Evolutionary conservation across 2,888 invertebrate genomes (phyloP).

Genomic region (Omphaloscelis lunosa): DNA sequence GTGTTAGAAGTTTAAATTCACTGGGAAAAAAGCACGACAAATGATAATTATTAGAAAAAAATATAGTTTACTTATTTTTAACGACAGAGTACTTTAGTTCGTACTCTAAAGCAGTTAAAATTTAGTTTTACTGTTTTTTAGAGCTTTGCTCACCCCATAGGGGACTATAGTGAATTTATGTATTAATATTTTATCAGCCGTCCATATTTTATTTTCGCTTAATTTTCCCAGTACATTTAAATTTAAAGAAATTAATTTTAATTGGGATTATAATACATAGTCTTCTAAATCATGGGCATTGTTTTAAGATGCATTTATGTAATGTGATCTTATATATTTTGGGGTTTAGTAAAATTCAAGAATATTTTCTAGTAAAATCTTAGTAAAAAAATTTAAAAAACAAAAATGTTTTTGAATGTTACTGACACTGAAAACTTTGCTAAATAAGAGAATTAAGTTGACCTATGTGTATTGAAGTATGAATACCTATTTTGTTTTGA

Average conservation of each 20-base stretch:
- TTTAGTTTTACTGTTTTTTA: constrained; percentile 36
- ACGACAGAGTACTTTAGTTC: constrained; percentile 31
- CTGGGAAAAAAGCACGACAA: constrained; percentile 62
- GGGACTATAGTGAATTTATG: constrained; percentile 54
- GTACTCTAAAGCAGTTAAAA: constrained; percentile 40
- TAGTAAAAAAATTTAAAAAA: constrained; percentile 47
- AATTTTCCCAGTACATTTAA: constrained; percentile 66
- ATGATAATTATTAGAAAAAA: constrained; percentile 60
- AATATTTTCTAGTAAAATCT: constrained; percentile 52
- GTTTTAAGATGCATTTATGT: constrained; percentile 71
- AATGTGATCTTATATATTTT: constrained; percentile 63
- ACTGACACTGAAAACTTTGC: constrained; percentile 45
- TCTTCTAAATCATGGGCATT: constrained; percentile 73
- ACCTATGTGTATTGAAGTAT: constrained; percentile 61
- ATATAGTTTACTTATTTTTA: constrained; percentile 51
- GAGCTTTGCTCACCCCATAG: constrained; percentile 53
- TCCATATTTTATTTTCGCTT: constrained; percentile 62
- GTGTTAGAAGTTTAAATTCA: constrained; percentile 55
- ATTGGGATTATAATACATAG: constrained; percentile 52
- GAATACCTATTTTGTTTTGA: constrained; percentile 67
- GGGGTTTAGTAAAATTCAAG: constrained; percentile 62
- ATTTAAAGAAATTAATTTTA: constrained; percentile 46
- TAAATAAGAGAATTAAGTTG: constrained; percentile 60
- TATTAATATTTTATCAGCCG: constrained; percentile 60
- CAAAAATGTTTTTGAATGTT: constrained; percentile 61